A percentile compares a stretch with the other conserved stretches of the same genome.
Conservation (phyloP, 2,797 vertebrate genomes). For the Corythornis leucogaster region DNA sequence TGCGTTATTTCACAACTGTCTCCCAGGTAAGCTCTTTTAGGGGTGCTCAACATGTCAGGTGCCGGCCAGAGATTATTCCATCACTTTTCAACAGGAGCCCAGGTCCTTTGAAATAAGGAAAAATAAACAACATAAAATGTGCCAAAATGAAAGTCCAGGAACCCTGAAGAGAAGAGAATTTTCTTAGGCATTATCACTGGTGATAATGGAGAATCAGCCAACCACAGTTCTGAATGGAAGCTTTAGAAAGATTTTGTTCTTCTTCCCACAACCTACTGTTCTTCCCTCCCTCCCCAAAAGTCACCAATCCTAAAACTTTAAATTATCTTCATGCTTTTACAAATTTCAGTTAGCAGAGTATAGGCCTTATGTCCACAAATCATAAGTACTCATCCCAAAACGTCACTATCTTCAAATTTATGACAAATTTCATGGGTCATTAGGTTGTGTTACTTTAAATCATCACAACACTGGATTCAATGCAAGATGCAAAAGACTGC, state of each 20-base stretch:
- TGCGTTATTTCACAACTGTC: constrained; percentile 73
- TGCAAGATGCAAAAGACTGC: not conserved
- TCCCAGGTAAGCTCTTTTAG: constrained; percentile 71
- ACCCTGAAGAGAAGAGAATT: constrained; percentile 46
- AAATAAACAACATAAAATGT: constrained; percentile 71
- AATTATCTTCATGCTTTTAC: not conserved
- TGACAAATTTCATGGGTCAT: not conserved
- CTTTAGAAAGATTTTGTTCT: not conserved
- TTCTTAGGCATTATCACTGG: not conserved
- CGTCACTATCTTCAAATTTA: not conserved
- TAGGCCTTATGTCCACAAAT: not conserved
- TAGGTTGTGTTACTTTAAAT: not conserved
- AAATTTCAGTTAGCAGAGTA: not conserved
- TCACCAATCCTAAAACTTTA: not conserved
- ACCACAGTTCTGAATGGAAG: not conserved
- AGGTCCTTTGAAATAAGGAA: constrained; percentile 77
- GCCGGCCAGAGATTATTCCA: constrained; percentile 66
- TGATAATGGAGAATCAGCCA: not conserved
- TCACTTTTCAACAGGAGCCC: constrained; percentile 73
- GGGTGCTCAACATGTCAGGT: constrained; percentile 70
- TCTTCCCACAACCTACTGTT: not conserved
- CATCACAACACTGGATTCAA: not conserved
- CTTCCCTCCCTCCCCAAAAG: not conserved
- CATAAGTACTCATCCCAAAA: not conserved
- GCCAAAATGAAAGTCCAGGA: constrained; percentile 46